Evolutionary conservation across 2,797 vertebrate genomes (phyloP), one percentile per base, ranked within the genome.

Genomic region (Sitta carolinensis): DNA sequence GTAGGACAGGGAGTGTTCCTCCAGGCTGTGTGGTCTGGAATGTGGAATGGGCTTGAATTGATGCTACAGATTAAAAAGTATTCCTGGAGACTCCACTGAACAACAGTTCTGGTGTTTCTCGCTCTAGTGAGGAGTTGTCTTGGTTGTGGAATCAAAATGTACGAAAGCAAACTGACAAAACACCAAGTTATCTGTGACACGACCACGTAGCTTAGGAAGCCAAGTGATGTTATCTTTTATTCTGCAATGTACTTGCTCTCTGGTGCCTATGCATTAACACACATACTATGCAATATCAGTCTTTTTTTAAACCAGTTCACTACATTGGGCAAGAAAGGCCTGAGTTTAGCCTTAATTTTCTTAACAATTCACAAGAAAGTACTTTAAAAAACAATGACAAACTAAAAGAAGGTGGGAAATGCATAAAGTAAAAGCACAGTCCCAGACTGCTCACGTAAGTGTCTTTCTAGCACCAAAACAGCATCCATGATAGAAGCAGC

Each of bases 401-500:
- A 91, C 80, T 69, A 70, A 92, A 94, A 79, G 47, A 92, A 75
- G 84, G 80, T 78, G 50, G 76, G 87, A 91, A 95, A 82, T 57
- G 81, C 90, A 75, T 85, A 45, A 94, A 90, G 19, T 62, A 48
- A 91, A 92, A 91, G 89, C 96, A 89, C 83, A 83, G 80, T 87
- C 79, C 70, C 50, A 55, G 85, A 89, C 77, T 61, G 79, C 52
- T 82, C 75, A 92, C 93, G 2, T 67, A 94, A 93, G 78, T 95
- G 90, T 92, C 85, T 43, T 91, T 95, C 68, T 90, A 93, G 87
- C 91, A 89, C 94, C 88, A 88, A 84, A 88, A 94, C 95, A 84
- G 80, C 94, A 97, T 95, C 93, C 6, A 38, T 80, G 36, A 89
- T 94, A 95, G 80, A 94, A 92, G 95, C 91, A 89, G 96, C 95